These are phyloP conservation scores for Nomada lathburiana DNA, from an alignment of 2,888 invertebrate genomes.

Conservation along the genomic window DNA sequence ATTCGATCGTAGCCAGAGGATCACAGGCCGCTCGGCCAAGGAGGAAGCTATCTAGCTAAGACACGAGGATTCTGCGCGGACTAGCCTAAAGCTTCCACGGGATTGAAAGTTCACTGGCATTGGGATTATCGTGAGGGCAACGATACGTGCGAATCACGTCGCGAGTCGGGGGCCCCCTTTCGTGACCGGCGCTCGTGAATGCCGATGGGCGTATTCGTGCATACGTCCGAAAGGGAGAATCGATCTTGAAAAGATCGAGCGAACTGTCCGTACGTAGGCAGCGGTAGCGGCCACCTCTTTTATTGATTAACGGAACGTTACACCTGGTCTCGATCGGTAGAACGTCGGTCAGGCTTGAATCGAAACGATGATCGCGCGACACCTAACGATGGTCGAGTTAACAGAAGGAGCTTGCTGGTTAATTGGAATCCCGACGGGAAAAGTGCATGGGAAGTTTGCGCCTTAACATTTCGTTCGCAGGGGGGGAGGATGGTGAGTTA, in stretches of 20 bases:
- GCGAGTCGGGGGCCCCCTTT: constrained; percentile 76
- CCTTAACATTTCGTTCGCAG: not conserved
- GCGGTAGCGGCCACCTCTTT: constrained; percentile 66
- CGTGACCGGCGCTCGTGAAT: constrained; percentile 80
- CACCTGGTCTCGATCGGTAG: constrained; percentile 25
- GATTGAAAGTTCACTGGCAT: constrained; percentile 79
- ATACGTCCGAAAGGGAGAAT: constrained; percentile 66
- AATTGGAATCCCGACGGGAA: not conserved
- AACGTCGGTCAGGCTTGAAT: constrained; percentile 49
- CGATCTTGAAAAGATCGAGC: constrained; percentile 73
- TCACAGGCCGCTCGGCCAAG: constrained; percentile 16
- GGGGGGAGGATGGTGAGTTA: not conserved
- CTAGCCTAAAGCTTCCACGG: constrained; percentile 65
- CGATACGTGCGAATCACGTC: constrained; percentile 80
- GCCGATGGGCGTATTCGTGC: constrained; percentile 80
- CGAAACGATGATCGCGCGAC: constrained; percentile 49
- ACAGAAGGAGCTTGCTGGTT: not conserved
- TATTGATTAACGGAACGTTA: constrained; percentile 60
- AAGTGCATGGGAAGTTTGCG: not conserved
- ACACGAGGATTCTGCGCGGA: constrained; percentile 65
- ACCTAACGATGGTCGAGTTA: not conserved
- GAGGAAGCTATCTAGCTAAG: constrained; percentile 54
- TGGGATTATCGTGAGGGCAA: constrained; percentile 74
- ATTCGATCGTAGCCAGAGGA: constrained; percentile 13
- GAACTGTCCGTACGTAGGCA: constrained; percentile 64